These are phyloP conservation scores for Limnodromus scolopaceus DNA, from an alignment of 2,797 vertebrate species.

Conservation along the genomic window DNA sequence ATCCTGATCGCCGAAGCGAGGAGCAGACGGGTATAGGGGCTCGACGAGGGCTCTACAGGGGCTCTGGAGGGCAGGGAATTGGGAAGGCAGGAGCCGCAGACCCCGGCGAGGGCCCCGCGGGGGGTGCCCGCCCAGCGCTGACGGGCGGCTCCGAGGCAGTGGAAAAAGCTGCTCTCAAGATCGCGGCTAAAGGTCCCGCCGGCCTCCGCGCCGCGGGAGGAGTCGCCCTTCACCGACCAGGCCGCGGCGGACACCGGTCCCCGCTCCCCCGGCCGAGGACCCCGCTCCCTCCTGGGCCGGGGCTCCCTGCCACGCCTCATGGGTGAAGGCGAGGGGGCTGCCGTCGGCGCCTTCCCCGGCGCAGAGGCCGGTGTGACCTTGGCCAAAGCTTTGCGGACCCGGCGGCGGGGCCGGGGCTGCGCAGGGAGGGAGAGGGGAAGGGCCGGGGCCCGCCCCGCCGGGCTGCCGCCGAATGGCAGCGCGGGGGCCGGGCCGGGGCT, in stretches of 20 bases:
- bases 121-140: background rate
- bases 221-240: background rate
- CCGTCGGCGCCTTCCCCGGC: background rate
- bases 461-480: too few relatives aligned
- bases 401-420: too few relatives aligned
- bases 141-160: fast-evolving
- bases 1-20: fast-evolving
- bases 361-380: background rate
- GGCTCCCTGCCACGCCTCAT: background rate
- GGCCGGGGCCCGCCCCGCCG: background rate
- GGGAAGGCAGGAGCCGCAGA: background rate
- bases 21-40: fast-evolving
- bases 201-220: too few relatives aligned
- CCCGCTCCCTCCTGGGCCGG: background rate
- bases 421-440: too few relatives aligned
- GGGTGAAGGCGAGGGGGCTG: background rate
- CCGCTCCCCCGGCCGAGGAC: background rate
- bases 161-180: background rate
- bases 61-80: fast-evolving
- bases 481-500: too few relatives aligned
- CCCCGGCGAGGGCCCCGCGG: background rate
- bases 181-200: background rate
- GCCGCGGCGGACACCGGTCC: too few relatives aligned
- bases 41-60: fast-evolving
- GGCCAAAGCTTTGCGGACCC: background rate